Base-by-base conservation (phyloP, 2,797 vertebrate species). In the Astyanax mexicanus region DNA sequence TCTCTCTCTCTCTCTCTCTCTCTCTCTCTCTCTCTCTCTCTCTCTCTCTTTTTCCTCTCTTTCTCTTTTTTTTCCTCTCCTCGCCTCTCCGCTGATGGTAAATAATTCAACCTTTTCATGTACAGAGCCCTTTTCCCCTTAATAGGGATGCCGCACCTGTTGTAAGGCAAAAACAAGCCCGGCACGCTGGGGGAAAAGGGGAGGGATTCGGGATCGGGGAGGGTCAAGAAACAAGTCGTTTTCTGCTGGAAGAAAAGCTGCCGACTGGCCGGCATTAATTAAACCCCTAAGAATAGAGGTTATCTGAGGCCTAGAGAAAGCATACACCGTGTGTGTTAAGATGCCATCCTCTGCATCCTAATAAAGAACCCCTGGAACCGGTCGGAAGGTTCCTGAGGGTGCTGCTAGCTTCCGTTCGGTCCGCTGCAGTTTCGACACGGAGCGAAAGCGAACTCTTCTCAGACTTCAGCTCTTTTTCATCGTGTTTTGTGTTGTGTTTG, bases 201-300 rank as follows among this genome's bases (percentile, higher is more conserved):
- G 71, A 88, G 89, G 92, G 92, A 92, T 94, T 93, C 93, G 86
- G 87, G 88, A 86, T 92, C 85, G 84, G 88, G 79, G 87, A 90
- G 89, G 88, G 89, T 85, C 89, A 84, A 89, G 89, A 87, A 93
- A 91, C 91, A 90, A 92, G 91, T 92, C 83, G 88, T 92, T 92
- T 91, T 90, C 90, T 92, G 86, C 85, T 90, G 88, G 90, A 92
- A 90, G 89, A 88, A 90, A 91, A 83, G 81, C 88, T 89, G 90
- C 81, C 83, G 87, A 88, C 89, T 86, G 86, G 83, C 89, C 89
- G 85, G 91, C 90, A 89, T 91, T 93, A 93, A 93, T 94, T 93
- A 94, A 93, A 92, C 92, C 92, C 91, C 88, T 87, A 93, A 93
- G 91, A 89, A 91, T 92, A 92, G 91, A 93, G 90, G 91, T 92